Evolutionary conservation across 2,113 vertebrate species (phyloP), one percentile per base, ranked within the genome.

Genomic region (Epinephelus cyanopodus): DNA sequence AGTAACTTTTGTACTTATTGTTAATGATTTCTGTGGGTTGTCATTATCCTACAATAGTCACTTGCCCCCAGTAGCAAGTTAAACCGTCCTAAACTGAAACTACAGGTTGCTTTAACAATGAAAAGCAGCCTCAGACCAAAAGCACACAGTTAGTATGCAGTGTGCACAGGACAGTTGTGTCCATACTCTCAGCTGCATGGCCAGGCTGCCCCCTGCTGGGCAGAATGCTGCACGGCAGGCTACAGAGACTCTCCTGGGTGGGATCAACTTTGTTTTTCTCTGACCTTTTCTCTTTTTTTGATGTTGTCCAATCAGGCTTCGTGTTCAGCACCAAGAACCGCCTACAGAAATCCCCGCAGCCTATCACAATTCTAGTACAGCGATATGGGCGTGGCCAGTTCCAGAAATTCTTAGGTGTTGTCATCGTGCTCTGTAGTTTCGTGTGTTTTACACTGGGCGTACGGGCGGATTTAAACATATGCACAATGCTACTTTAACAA

Each of bases 391-490:
- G 93, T 93, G 14, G 81, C 4, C 11, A 75, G 74, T 54, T 65
- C 61, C 68, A 80, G 83, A 95, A 89, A 94, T 92, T 92, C 90
- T 92, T 70, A 88, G 94, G 95, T 93, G 94, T 92, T 95, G 96
- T 95, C 94, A 95, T 95, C 70, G 84, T 82, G 84, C 72, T 92
- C 72, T 25, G 93, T 83, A 92, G 89, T 90, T 91, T 91, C 83
- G 90, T 93, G 78, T 88, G 85, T 88, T 83, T 75, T 57, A 83
- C 64, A 39, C 66, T 37, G 84, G 76, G 76, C 65, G 72, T 69
- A 29, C 82, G 39, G 52, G 74, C 56, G 50, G 71, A 52, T 15
- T 62, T 25, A 54, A 72, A 69, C 77, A 72, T 54, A 18, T 68
- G 54, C 56, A 93, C 77, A 82, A 93, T 93, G 92, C 67, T 79